Evolutionary conservation across 2,797 vertebrate species (phyloP).

Genomic region (Lateolabrax maculatus): DNA sequence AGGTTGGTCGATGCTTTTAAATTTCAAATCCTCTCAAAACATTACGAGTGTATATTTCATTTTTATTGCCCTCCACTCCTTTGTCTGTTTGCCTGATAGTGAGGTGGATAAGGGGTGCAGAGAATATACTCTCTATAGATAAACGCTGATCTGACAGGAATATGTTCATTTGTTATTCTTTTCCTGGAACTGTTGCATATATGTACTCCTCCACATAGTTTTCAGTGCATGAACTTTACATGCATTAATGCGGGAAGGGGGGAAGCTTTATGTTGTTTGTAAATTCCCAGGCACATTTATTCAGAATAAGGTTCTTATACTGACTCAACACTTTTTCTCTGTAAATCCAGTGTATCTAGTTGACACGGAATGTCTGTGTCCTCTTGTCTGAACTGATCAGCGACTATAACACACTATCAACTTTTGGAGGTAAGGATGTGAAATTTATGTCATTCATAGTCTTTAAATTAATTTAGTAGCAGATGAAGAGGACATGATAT

Average conservation of each 20-base stretch:
- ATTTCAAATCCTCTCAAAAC: conserved; percentile 67
- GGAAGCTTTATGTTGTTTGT: too few species aligned
- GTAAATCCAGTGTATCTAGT: too few species aligned
- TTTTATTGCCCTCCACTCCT: conserved; percentile 68
- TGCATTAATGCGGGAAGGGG: neutral
- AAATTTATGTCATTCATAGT: conserved; percentile 11
- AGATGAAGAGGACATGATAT: conserved; percentile 12
- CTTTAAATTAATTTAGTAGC: conserved; percentile 6
- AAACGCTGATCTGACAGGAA: conserved; percentile 37
- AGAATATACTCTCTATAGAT: conserved; percentile 30
- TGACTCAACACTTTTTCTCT: too few species aligned
- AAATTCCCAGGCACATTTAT: too few species aligned
- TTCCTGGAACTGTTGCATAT: conserved; percentile 54
- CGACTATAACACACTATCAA: too few species aligned
- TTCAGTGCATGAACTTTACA: conserved; percentile 54
- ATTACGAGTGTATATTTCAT: conserved; percentile 76
- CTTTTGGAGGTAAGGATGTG: too few species aligned
- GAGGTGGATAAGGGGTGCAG: conserved; percentile 46
- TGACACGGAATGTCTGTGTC: too few species aligned
- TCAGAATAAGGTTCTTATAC: too few species aligned
- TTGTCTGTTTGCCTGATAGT: conserved; percentile 46
- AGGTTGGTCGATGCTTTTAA: conserved; percentile 66
- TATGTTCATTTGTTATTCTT: conserved; percentile 55
- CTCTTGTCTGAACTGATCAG: too few species aligned
- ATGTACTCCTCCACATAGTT: conserved; percentile 64